phyloP scores from a whole-genome alignment of 2,797 vertebrate genomes.

The Molothrus aeneus region DNA sequence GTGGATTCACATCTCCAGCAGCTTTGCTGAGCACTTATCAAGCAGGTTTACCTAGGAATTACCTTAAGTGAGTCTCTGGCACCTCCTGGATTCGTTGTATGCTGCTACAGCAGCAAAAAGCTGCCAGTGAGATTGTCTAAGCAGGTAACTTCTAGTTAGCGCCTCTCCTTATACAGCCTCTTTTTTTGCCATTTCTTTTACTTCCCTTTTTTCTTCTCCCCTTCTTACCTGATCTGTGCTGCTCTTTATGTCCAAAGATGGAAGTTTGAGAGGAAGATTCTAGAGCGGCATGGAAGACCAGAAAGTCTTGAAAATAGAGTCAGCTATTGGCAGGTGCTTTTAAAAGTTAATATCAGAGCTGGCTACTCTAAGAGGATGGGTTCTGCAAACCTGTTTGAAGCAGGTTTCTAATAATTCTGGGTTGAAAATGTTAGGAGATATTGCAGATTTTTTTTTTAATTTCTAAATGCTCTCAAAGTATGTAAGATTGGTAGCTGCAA shows the following conservation, averaged over 20 bases:
- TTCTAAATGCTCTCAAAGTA: not conserved
- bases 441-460: not conserved
- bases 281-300: not conserved
- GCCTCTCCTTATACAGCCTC: not conserved
- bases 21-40: not conserved
- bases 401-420: not conserved
- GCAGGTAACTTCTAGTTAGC: not conserved
- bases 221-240: not conserved
- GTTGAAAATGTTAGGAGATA: not conserved
- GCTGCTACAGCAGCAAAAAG: not conserved
- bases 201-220: rapidly evolving
- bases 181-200: not conserved
- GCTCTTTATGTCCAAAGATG: not conserved
- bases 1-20: not conserved
- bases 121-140: not conserved
- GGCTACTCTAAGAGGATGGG: not conserved
- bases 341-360: not conserved
- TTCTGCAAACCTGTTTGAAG: not conserved
- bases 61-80: not conserved
- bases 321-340: not conserved
- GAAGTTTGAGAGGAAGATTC: not conserved
- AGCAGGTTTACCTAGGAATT: not conserved
- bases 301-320: not conserved
- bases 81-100: not conserved
- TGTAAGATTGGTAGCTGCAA: not conserved